Base-by-base conservation (phyloP, 2,113 vertebrate species). In the Rafetus swinhoei region DNA sequence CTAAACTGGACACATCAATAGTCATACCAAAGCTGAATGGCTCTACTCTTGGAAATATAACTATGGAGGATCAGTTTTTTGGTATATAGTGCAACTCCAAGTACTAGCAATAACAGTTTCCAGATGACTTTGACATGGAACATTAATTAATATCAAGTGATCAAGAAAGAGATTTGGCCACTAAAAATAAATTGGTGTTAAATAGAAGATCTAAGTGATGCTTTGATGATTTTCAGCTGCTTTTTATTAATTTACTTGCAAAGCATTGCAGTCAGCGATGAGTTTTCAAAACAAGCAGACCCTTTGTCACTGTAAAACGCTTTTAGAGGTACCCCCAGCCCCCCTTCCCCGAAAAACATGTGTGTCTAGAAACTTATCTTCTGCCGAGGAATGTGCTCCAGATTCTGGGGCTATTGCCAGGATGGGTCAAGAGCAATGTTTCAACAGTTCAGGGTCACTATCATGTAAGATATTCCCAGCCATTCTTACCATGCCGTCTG, bases 121-220 rank as follows among this genome's bases (percentile, higher is more conserved):
- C 16, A 10, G n/a, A 81, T 9, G 25, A 81, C 82, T 2, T 7
- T 76, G 84, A 95, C 74, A 91, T 6, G 25, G 56, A 56, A 62
- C 69, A 14, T 93, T 90, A 76, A 90, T 59, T 59, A 60, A 60
- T 60, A 77, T 84, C 45, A 45, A 45, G 45, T 45, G 45, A 24
- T 76, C 35, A 76, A 76, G 14, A 52, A 85, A 95, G 88, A 85
- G 88, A 54, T 18, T 79, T 60, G 29, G 52, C 83, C 1, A 29
- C 89, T 89, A 82, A 22, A 93, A 90, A 69, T 85, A 91, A 91
- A 88, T 92, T 29, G 60, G 76, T 86, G 22, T 11, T 81, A 86
- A 85, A 21, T 72, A 32, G 25, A 55, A 22, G 4, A 29, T 32
- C 3, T 72, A 86, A n/a, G 45, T 79, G 60, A 29, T 0, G 0